phyloP scores from a whole-genome alignment of 2,888 invertebrate genomes.

The Elgonia sp. region DNA sequence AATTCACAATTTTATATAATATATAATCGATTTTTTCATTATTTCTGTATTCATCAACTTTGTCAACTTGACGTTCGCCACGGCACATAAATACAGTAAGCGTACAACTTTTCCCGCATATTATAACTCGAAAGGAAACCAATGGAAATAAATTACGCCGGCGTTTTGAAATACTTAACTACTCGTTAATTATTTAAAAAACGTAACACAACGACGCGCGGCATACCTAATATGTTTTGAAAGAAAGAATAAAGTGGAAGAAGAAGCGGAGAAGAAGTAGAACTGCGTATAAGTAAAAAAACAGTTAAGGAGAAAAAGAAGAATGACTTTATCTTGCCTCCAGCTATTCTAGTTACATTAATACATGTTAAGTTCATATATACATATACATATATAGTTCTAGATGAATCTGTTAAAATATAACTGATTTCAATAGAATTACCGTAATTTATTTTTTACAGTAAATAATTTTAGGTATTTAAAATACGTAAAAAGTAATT shows the following conservation, averaged over 20 bases:
- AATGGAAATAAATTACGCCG: slow-evolving; percentile 56
- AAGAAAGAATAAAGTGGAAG: slow-evolving; percentile 25
- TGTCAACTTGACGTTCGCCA: slow-evolving; percentile 15
- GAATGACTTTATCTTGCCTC: background rate
- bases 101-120: slow-evolving; percentile 61
- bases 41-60: slow-evolving; percentile 11
- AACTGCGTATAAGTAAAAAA: background rate
- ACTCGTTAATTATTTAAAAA: slow-evolving; percentile 60
- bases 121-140: slow-evolving; percentile 64
- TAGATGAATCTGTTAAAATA: too few relatives aligned
- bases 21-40: background rate
- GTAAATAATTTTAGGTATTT: too few relatives aligned
- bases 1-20: background rate
- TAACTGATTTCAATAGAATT: too few relatives aligned
- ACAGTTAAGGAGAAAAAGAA: slow-evolving; percentile 7
- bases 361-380: too few relatives aligned
- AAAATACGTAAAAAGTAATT: too few relatives aligned
- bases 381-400: too few relatives aligned
- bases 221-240: slow-evolving; percentile 38
- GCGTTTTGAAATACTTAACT: slow-evolving; percentile 58
- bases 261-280: slow-evolving; percentile 13
- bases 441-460: too few relatives aligned
- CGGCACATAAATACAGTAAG: slow-evolving; percentile 44
- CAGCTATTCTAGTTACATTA: too few relatives aligned
- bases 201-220: slow-evolving; percentile 42